Conservation (phyloP, 1,140 invertebrate genomes). For the Drosophila willistoni region DNA sequence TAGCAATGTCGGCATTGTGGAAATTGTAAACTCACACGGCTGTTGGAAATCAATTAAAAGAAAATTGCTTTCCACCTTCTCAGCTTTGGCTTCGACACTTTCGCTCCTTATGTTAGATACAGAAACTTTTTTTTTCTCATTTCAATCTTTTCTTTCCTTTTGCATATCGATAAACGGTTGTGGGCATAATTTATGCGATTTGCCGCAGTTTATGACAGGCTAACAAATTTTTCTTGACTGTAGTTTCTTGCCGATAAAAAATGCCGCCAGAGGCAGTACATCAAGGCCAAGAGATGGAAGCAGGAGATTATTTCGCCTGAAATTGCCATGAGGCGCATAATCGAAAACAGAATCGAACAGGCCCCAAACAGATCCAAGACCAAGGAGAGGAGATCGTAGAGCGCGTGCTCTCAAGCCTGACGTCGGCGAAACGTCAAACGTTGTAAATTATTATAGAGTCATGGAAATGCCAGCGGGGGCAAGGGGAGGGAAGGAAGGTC, state of each 20-base stretch:
- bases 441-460: constrained; percentile 76
- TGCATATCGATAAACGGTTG: constrained; percentile 70
- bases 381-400: constrained; percentile 26
- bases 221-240: constrained; percentile 68
- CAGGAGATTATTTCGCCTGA: constrained; percentile 44
- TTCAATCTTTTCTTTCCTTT: constrained; percentile 25
- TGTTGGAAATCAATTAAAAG: constrained; percentile 77
- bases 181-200: constrained; percentile 73
- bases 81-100: constrained; percentile 61
- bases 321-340: constrained; percentile 66
- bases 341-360: constrained; percentile 70
- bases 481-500: background rate
- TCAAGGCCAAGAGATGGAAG: constrained; percentile 54
- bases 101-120: constrained; percentile 38
- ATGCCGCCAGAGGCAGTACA: constrained; percentile 66
- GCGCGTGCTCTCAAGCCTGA: constrained; percentile 67
- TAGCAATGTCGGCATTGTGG: constrained; percentile 6
- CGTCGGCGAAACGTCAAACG: constrained; percentile 38
- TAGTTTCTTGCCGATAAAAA: constrained; percentile 42
- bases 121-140: constrained; percentile 7
- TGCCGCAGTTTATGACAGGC: constrained; percentile 74
- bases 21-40: constrained; percentile 39
- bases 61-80: constrained; percentile 59
- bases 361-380: background rate
- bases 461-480: constrained; percentile 30